Percentiles rank a stretch among this genome's conserved stretches.
Evolutionary conservation across 2,797 vertebrate genomes (phyloP).

Genomic region (Coregonus suidteri): DNA sequence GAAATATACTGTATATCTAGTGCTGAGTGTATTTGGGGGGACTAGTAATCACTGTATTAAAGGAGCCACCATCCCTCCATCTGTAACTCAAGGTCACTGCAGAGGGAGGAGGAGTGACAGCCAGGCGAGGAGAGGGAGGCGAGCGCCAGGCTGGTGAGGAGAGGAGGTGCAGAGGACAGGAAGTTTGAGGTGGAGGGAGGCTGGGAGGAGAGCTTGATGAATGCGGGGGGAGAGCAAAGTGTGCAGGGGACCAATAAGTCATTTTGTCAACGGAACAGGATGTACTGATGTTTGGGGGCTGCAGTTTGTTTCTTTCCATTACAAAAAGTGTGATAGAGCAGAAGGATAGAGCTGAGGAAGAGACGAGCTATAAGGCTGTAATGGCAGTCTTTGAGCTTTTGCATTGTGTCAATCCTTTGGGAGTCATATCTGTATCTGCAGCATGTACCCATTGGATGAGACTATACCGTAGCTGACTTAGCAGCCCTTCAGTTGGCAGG

Average conservation of each 20-base stretch:
- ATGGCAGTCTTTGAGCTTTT: constrained; percentile 57
- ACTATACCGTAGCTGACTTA: background rate
- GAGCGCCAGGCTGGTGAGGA: constrained; percentile 41
- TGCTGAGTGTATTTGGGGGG: constrained; percentile 10
- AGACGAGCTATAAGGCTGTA: constrained; percentile 34
- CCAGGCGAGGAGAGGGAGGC: constrained; percentile 42
- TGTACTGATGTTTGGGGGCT: constrained; percentile 59
- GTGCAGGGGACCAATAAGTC: constrained; percentile 62
- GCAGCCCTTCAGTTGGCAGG: background rate
- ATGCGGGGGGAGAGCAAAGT: constrained; percentile 48
- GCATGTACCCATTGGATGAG: constrained; percentile 40
- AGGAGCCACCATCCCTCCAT: constrained; percentile 53
- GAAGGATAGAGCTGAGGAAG: constrained; percentile 37
- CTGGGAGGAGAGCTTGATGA: constrained; percentile 47
- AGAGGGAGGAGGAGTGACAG: constrained; percentile 59
- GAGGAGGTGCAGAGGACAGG: constrained; percentile 34
- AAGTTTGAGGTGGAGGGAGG: constrained; percentile 65
- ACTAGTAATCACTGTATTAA: constrained; percentile 23
- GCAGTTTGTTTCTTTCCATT: constrained; percentile 26
- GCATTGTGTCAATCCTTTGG: constrained; percentile 62
- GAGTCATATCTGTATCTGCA: constrained; percentile 68
- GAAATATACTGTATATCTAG: constrained; percentile 43
- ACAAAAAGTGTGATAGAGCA: constrained; percentile 57
- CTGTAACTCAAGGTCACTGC: constrained; percentile 70
- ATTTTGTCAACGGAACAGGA: constrained; percentile 65